Conservation (phyloP, 2,797 vertebrate species). For the Arrhamphus sclerolepis region DNA sequence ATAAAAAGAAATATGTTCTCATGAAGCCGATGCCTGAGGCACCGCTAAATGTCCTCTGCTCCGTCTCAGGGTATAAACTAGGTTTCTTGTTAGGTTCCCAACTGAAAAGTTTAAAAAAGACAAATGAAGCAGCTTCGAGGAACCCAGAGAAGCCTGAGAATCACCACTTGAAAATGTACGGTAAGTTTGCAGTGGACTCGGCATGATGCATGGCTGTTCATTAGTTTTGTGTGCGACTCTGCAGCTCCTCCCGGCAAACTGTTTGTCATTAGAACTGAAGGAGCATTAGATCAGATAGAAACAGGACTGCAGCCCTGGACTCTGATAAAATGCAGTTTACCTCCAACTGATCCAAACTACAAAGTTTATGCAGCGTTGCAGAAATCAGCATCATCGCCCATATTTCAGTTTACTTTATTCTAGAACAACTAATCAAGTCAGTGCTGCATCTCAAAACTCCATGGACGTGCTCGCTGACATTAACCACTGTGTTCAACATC, state of each 20-base stretch:
- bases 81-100: conserved; percentile 62
- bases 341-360: background rate
- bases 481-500: too few species aligned
- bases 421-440: too few species aligned
- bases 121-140: conserved; percentile 42
- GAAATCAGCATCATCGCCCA: too few species aligned
- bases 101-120: conserved; percentile 56
- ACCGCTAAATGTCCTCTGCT: conserved; percentile 47
- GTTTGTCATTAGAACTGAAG: conserved; percentile 39
- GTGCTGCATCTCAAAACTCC: too few species aligned
- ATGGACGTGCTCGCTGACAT: too few species aligned
- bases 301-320: background rate
- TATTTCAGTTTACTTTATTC: too few species aligned
- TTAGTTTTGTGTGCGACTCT: conserved; percentile 32
- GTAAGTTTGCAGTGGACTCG: conserved; percentile 21
- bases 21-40: conserved; percentile 43
- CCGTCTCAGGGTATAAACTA: conserved; percentile 45
- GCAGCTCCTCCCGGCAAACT: conserved; percentile 23
- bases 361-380: background rate
- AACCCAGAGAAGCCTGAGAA: conserved; percentile 19
- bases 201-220: conserved; percentile 42
- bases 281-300: conserved; percentile 17
- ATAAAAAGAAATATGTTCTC: conserved; percentile 55
- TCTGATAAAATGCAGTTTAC: background rate
- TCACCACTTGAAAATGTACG: conserved; percentile 24